Evolutionary conservation across 2,797 vertebrate species (phyloP), one percentile per base, ranked within the genome.

Genomic region (Apogon hyalosoma): DNA sequence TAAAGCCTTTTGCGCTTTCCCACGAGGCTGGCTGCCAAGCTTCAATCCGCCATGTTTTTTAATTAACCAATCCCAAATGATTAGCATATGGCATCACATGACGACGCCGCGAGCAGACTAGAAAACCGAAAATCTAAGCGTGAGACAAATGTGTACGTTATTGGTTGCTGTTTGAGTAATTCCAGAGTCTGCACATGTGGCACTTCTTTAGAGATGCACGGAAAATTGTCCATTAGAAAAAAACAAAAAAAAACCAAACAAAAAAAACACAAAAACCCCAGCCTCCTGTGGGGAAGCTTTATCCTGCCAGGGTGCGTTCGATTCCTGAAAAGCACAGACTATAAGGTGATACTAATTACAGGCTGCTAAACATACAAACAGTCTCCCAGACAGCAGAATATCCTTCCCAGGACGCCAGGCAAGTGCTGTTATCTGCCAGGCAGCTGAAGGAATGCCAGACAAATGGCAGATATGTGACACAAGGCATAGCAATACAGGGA

Each of bases 341-440:
- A 80, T 69, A 74, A 74, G 69, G 58, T 77, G 69, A 85, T 80
- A 19, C 73, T 87, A 86, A 87, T 86, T 84, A 74, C 73, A 84
- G 75, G 85, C 81, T 84, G 75, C 71, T 69, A 71, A 81, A 82
- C 78, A 76, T 75, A 71, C 74, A 73, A 75, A 64, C 79, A 66
- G 59, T 73, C 74, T 82, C 73, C 19, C 31, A 61, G 75, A 70
- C 84, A 60, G 68, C 48, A 46, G 54, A 67, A 64, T 73, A 48
- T 72, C 42, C 60, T 63, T 78, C 62, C 70, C 47, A 71, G 72
- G 63, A 83, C 77, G 77, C 82, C 67, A 74, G 69, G 38, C 50
- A 28, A 79, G 63, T 62, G 54, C 58, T 68, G 77, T 69, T 50
- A 49, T 71, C 72, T 84, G 74, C 82, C 88, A 82, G 78, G 63